A percentile compares a stretch with the other conserved stretches of the same genome.
Conservation (phyloP, 2,113 vertebrate genomes). For the Athene cunicularia region DNA sequence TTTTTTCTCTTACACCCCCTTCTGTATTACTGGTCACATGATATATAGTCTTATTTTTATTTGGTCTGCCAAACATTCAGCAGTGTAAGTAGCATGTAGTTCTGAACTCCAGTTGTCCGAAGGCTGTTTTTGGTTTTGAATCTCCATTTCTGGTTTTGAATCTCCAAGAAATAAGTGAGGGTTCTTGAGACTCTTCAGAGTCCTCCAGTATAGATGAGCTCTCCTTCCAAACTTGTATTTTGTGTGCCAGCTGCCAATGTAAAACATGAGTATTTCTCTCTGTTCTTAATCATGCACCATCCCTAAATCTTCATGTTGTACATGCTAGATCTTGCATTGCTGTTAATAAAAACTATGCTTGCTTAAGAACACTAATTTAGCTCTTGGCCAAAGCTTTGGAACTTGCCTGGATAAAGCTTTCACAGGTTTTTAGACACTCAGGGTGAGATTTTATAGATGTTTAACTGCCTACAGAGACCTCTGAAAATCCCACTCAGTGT, state of each 20-base stretch:
- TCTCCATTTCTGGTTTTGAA: not conserved
- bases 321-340: not conserved
- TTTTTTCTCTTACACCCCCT: not conserved
- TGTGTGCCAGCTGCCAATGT: not conserved
- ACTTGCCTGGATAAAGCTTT: not conserved
- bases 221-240: not conserved
- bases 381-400: not conserved
- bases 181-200: not conserved
- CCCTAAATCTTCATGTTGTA: not conserved
- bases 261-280: not conserved
- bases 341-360: not conserved
- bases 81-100: not conserved
- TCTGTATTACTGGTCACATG: not conserved
- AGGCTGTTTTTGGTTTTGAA: not conserved
- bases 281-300: not conserved
- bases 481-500: not conserved
- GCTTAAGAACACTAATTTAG: not conserved
- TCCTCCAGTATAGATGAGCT: not conserved
- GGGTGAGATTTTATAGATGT: not conserved
- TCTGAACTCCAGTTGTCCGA: not conserved
- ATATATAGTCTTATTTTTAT: not conserved
- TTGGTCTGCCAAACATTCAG: not conserved
- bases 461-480: not conserved
- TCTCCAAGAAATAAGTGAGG: not conserved
- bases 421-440: not conserved